Percentiles rank a stretch among this genome's conserved stretches.
Evolutionary conservation across 2,888 invertebrate genomes (phyloP).

Genomic region (Scelioninae gen. 1): DNA sequence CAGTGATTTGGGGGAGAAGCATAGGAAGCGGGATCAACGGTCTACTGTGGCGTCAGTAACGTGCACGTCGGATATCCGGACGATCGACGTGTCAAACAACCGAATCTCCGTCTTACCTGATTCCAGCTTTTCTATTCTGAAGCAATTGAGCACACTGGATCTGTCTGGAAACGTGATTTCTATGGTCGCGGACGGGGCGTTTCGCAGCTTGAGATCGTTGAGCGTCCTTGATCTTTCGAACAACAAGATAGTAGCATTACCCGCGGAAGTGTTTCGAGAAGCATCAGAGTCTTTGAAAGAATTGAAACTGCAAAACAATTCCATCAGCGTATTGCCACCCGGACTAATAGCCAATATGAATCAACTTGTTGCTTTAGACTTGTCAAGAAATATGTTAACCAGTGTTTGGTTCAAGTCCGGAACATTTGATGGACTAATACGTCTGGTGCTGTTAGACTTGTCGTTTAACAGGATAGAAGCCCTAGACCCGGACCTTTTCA

Average conservation of each 20-base stretch:
- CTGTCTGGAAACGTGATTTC: slow-evolving; percentile 95
- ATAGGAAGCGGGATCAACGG: slow-evolving; percentile 79
- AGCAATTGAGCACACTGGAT: slow-evolving; percentile 91
- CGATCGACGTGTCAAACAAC: slow-evolving; percentile 93
- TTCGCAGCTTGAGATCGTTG: slow-evolving; percentile 91
- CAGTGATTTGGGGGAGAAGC: slow-evolving; percentile 86
- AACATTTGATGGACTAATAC: slow-evolving; percentile 94
- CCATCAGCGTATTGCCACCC: slow-evolving; percentile 93
- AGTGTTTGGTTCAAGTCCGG: slow-evolving; percentile 94
- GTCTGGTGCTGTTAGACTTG: slow-evolving; percentile 93
- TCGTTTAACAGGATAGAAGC: slow-evolving; percentile 93
- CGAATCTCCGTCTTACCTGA: slow-evolving; percentile 93
- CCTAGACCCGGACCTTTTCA: slow-evolving; percentile 93
- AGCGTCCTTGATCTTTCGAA: slow-evolving; percentile 95
- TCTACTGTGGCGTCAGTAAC: slow-evolving; percentile 78
- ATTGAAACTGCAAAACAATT: slow-evolving; percentile 95
- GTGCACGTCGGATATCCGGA: slow-evolving; percentile 92
- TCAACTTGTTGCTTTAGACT: slow-evolving; percentile 93
- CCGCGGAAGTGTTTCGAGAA: slow-evolving; percentile 93
- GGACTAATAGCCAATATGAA: slow-evolving; percentile 93
- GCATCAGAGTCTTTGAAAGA: slow-evolving; percentile 92
- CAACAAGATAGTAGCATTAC: slow-evolving; percentile 95
- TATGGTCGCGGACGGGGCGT: slow-evolving; percentile 93
- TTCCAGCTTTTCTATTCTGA: slow-evolving; percentile 91
- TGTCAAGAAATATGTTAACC: slow-evolving; percentile 93